Percentiles rank a stretch among this genome's conserved stretches.
These are phyloP conservation scores for Pipra filicauda DNA, from an alignment of 2,113 vertebrate species.

Conservation along the genomic window DNA sequence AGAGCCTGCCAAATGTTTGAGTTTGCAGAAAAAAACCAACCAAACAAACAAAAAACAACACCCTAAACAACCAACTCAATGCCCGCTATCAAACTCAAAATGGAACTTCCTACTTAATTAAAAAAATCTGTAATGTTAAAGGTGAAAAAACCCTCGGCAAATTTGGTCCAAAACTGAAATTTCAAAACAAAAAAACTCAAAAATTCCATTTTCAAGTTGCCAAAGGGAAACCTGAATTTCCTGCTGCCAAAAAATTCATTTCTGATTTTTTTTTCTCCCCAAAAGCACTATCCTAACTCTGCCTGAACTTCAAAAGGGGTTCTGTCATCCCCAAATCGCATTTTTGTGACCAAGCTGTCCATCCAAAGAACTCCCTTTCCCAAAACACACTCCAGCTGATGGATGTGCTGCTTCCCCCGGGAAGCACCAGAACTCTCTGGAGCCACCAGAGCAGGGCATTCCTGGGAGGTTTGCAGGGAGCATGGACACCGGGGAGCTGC, in stretches of 20 bases:
- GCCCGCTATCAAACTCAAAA: neutral
- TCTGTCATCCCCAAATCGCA: fast-evolving
- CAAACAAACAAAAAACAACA: no score
- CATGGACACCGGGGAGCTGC: neutral
- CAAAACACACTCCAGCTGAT: fast-evolving
- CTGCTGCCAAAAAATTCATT: neutral
- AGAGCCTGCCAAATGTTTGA: neutral
- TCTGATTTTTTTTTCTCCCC: neutral
- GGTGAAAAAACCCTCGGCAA: neutral
- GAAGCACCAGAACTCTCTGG: neutral
- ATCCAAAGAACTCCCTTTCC: neutral
- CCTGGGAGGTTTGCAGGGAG: neutral
- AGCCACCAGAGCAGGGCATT: fast-evolving
- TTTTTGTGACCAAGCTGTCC: fast-evolving
- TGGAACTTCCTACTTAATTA: neutral
- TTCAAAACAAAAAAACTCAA: neutral
- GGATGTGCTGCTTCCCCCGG: neutral
- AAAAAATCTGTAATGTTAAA: neutral
- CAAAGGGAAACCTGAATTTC: neutral
- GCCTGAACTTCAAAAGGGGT: neutral
- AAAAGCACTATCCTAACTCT: neutral
- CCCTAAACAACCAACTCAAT: neutral
- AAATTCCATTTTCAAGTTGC: neutral
- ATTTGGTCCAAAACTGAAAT: fast-evolving
- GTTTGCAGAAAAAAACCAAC: neutral